Conservation (phyloP, 2,113 vertebrate genomes). For the Nematolebias whitei region DNA sequence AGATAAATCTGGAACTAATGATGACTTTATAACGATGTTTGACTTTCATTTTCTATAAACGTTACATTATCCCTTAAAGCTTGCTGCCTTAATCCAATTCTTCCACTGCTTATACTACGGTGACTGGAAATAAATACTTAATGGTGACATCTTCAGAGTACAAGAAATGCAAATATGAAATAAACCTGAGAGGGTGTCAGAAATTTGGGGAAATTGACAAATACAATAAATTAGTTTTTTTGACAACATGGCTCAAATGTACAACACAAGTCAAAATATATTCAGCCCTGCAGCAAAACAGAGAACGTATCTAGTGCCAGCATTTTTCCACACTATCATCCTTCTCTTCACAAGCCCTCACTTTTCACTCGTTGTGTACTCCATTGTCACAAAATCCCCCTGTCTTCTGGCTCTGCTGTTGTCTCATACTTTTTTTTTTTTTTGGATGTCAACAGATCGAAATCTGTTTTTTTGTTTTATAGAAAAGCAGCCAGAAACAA, state of each 20-base stretch:
- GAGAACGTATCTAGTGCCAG: slow-evolving; percentile 51
- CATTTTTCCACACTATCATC: slow-evolving; percentile 31
- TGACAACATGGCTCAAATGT: slow-evolving; percentile 34
- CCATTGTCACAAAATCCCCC: slow-evolving; percentile 29
- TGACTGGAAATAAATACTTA: neutral
- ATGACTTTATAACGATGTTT: slow-evolving; percentile 17
- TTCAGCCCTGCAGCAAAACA: slow-evolving; percentile 40
- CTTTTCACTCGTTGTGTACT: slow-evolving; percentile 45
- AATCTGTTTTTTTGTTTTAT: slow-evolving; percentile 55
- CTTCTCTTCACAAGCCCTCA: slow-evolving; percentile 8
- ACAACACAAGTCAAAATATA: slow-evolving; percentile 32
- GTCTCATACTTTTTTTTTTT: slow-evolving; percentile 28
- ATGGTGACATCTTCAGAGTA: neutral
- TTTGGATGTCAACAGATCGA: slow-evolving; percentile 40
- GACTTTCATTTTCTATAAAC: slow-evolving; percentile 8
- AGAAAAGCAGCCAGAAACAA: slow-evolving; percentile 36
- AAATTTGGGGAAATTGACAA: slow-evolving; percentile 3
- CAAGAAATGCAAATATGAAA: neutral
- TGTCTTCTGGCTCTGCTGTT: slow-evolving; percentile 10
- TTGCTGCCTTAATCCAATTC: slow-evolving; percentile 7
- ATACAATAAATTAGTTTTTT: slow-evolving; percentile 22
- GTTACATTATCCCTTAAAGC: slow-evolving; percentile 4
- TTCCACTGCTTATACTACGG: slow-evolving; percentile 9
- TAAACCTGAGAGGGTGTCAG: slow-evolving; percentile 3
- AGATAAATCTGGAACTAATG: slow-evolving; percentile 24